Conservation (phyloP, 2,113 vertebrate genomes). For the Thamnophis sirtalis region DNA sequence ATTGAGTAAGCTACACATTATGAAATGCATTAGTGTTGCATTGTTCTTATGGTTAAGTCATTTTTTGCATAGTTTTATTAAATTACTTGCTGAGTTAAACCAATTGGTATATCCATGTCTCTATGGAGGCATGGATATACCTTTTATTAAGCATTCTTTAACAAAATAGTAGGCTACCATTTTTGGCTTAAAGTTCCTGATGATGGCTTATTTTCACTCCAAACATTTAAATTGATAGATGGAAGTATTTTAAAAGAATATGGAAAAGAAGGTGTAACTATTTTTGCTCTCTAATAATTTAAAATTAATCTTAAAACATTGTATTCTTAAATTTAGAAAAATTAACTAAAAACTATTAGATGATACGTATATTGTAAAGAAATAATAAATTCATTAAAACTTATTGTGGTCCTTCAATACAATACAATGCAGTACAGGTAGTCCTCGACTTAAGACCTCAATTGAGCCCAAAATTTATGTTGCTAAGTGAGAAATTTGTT, state of each 20-base stretch:
- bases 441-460: background rate
- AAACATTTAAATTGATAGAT: background rate
- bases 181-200: background rate
- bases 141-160: background rate
- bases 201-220: background rate
- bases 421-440: background rate
- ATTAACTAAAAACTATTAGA: conserved; percentile 9
- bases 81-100: conserved; percentile 39
- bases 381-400: background rate
- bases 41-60: conserved; percentile 43
- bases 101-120: background rate
- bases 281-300: background rate
- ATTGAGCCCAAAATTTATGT: background rate
- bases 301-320: background rate
- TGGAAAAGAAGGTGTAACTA: background rate
- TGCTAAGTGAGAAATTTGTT: background rate
- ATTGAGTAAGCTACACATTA: conserved; percentile 67
- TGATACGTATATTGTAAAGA: background rate
- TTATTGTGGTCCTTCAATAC: background rate
- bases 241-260: background rate
- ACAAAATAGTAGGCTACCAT: background rate
- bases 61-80: conserved; percentile 53
- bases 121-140: background rate
- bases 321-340: background rate
- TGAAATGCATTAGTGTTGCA: conserved; percentile 56